These are phyloP conservation scores for Metaphire vulgaris DNA, from an alignment of 1,140 invertebrate species.

Conservation along the genomic window DNA sequence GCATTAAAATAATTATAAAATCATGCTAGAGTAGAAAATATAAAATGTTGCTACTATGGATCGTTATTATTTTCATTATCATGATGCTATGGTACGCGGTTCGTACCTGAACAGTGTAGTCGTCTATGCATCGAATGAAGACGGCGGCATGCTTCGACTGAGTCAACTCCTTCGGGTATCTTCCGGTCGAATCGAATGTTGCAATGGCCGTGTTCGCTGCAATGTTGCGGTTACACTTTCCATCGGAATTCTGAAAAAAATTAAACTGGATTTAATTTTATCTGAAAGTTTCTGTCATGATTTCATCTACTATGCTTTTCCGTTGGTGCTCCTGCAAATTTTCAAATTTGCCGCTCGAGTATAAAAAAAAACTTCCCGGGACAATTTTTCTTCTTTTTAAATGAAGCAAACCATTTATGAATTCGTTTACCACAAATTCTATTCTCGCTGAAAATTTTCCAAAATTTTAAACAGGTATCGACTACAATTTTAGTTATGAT, in stretches of 20 bases:
- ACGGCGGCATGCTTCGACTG: not conserved
- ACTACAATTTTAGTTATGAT: no score
- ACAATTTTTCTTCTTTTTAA: no score
- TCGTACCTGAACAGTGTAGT: not conserved
- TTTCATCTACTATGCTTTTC: not conserved
- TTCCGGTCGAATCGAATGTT: not conserved
- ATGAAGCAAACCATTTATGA: no score
- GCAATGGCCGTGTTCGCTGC: slow-evolving; percentile 8
- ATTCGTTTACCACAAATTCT: no score
- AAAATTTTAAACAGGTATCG: no score
- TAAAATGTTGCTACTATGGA: not conserved
- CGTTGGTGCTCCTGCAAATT: not conserved
- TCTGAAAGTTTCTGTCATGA: not conserved
- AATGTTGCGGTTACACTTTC: slow-evolving; percentile 6
- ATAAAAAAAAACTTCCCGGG: not conserved
- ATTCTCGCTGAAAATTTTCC: no score
- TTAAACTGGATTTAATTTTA: not conserved
- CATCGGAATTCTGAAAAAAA: not conserved
- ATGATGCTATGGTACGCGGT: not conserved
- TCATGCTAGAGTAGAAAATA: not conserved
- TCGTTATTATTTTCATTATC: not conserved
- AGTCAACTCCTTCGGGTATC: no score
- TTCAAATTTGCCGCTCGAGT: not conserved
- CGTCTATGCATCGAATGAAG: not conserved
- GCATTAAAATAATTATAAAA: not conserved